Percentiles rank a stretch among this genome's conserved stretches.
phyloP scores from a whole-genome alignment of 2,113 vertebrate genomes.

The Melanerpes aurifrons region DNA sequence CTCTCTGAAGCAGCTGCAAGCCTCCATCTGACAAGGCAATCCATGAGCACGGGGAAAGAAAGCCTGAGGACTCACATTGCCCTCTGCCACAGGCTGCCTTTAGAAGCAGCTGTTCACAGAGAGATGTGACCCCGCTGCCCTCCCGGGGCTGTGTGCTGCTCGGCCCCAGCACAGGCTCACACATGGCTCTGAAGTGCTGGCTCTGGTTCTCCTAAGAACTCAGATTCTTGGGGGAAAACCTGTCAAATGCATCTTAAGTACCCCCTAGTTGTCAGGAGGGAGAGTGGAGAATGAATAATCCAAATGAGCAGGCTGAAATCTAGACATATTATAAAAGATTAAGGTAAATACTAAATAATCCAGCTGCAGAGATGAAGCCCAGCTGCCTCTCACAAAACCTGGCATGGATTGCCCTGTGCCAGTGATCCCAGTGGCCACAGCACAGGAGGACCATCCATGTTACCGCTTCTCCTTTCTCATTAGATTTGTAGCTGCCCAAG shows the following conservation, averaged over 20 bases:
- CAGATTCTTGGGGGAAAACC: background rate
- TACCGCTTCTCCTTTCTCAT: too few species aligned
- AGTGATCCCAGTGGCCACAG: too few species aligned
- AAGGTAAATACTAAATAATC: background rate
- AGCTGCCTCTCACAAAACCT: background rate
- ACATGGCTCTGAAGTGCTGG: background rate
- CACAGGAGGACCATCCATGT: too few species aligned
- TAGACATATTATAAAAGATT: background rate
- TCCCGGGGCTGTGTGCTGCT: accelerated
- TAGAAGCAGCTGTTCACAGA: background rate
- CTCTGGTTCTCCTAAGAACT: background rate
- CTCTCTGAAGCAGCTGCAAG: background rate
- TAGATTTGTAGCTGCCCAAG: too few species aligned
- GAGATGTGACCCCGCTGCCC: background rate
- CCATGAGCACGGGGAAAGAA: background rate
- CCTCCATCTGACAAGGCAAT: background rate
- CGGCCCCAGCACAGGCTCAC: background rate
- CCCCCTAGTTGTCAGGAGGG: background rate
- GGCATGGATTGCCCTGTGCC: background rate
- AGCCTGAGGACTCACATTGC: background rate
- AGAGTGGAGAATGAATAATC: background rate
- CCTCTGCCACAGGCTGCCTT: too few species aligned
- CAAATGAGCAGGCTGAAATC: background rate
- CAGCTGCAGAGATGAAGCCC: background rate
- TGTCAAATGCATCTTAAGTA: background rate